A percentile compares a stretch with the other conserved stretches of the same genome.
Evolutionary conservation across 1,140 invertebrate genomes (phyloP).

Genomic region (Megalopta genalis): DNA sequence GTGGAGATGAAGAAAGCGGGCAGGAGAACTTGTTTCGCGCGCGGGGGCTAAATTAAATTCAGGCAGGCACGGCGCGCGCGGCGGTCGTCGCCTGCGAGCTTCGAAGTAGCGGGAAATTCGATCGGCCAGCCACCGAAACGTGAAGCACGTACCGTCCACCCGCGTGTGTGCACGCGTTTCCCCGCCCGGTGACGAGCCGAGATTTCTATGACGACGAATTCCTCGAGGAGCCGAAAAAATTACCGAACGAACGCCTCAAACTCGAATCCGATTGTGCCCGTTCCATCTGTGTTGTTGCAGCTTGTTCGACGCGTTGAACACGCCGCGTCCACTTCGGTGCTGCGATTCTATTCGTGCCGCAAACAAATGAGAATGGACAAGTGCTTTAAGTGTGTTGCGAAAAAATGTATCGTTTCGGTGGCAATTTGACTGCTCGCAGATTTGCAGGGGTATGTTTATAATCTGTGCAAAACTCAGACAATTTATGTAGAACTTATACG

Average conservation of each 20-base stretch:
- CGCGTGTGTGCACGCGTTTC: slow-evolving; percentile 15
- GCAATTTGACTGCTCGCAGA: no score
- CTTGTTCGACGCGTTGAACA: no score
- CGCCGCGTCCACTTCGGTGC: no score
- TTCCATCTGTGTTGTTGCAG: neutral
- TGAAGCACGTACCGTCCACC: slow-evolving; percentile 31
- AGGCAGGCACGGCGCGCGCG: slow-evolving; percentile 8
- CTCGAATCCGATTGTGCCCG: slow-evolving; percentile 8
- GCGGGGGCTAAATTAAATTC: slow-evolving; percentile 42
- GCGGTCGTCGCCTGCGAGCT: neutral
- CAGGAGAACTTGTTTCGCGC: slow-evolving; percentile 35
- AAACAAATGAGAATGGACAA: no score
- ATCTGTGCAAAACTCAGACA: no score
- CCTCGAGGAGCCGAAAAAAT: slow-evolving; percentile 10
- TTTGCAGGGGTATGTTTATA: no score
- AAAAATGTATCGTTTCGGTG: no score
- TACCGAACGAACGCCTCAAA: neutral
- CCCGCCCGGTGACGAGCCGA: slow-evolving; percentile 22
- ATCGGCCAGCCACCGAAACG: slow-evolving; percentile 43
- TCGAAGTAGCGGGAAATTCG: slow-evolving; percentile 39
- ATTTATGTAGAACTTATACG: no score
- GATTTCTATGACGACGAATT: slow-evolving; percentile 7
- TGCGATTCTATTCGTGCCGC: no score
- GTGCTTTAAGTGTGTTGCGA: no score
- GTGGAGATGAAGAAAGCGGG: slow-evolving; percentile 24